phyloP scores from a whole-genome alignment of 2,888 invertebrate species.

The Euplagia quadripunctaria region DNA sequence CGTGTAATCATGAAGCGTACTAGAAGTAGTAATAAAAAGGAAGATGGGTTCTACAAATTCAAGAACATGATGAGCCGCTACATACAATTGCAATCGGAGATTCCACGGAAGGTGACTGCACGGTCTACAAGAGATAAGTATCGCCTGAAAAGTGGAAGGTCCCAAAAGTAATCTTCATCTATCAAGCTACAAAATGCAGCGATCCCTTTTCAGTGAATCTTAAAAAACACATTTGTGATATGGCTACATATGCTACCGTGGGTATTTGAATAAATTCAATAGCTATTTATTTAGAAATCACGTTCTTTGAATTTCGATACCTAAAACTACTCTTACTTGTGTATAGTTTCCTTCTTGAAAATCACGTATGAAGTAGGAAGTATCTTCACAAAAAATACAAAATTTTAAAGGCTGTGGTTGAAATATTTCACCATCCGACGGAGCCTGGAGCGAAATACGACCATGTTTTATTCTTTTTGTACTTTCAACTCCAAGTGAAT shows the following conservation, averaged over 20 bases:
- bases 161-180: slow-evolving; percentile 60
- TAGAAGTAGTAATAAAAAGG: slow-evolving; percentile 65
- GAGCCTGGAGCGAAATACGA: slow-evolving; percentile 26
- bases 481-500: slow-evolving; percentile 50
- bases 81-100: slow-evolving; percentile 54
- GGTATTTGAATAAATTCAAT: slow-evolving; percentile 55
- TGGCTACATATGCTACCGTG: slow-evolving; percentile 45
- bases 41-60: slow-evolving; percentile 71
- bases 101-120: slow-evolving; percentile 49
- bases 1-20: slow-evolving; percentile 52
- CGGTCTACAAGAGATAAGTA: slow-evolving; percentile 55
- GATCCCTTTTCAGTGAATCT: slow-evolving; percentile 54
- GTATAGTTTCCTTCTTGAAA: background rate
- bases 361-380: background rate
- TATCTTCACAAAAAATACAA: background rate
- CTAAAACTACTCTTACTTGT: background rate
- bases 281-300: slow-evolving; percentile 30
- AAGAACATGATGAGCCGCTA: slow-evolving; percentile 68
- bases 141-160: slow-evolving; percentile 54
- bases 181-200: slow-evolving; percentile 50
- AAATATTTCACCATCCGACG: slow-evolving; percentile 50
- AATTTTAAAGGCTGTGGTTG: slow-evolving; percentile 37
- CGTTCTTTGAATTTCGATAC: slow-evolving; percentile 21
- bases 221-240: slow-evolving; percentile 56
- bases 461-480: slow-evolving; percentile 63